Percentiles rank a stretch among this genome's conserved stretches.
phyloP scores from a whole-genome alignment of 1,140 invertebrate species.

The Magallana ariakensis region DNA sequence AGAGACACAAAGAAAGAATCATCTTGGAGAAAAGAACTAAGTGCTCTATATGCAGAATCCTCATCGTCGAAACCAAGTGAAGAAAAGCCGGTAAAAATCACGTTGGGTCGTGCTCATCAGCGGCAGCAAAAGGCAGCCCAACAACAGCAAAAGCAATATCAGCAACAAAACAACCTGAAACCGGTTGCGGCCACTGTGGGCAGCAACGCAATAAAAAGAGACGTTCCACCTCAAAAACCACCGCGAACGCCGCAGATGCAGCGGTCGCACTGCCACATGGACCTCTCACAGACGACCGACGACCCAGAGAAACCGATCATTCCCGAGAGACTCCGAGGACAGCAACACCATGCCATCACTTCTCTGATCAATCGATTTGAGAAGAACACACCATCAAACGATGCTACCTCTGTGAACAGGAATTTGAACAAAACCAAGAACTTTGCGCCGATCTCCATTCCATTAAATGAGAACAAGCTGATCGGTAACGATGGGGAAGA shows the following conservation, averaged over 20 bases:
- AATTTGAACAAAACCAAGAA: conserved; percentile 57
- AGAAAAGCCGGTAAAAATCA: conserved; percentile 9
- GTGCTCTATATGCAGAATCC: not conserved
- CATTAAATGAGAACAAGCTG: conserved; percentile 53
- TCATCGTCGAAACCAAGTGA: not conserved
- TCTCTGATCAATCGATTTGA: conserved; percentile 70
- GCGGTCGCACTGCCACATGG: not conserved
- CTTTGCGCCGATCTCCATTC: conserved; percentile 70
- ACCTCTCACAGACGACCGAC: conserved; percentile 19
- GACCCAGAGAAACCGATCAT: not conserved
- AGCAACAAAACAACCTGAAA: not conserved
- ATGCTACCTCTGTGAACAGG: conserved; percentile 39
- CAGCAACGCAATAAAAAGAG: not conserved
- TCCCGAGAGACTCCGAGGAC: conserved; percentile 12
- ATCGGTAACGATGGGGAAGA: conserved; percentile 26
- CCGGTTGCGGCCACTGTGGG: not conserved
- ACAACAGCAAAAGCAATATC: not conserved
- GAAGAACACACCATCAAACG: conserved; percentile 50
- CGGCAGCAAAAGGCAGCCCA: conserved; percentile 29
- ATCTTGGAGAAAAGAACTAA: conserved; percentile 1
- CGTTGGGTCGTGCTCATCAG: conserved; percentile 27
- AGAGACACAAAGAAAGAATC: conserved; percentile 4
- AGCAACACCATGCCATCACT: conserved; percentile 53
- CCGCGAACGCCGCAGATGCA: conserved; percentile 42
- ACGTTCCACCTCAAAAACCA: conserved; percentile 34